phyloP scores from a whole-genome alignment of 2,113 vertebrate genomes.

The Lonchura striata region DNA sequence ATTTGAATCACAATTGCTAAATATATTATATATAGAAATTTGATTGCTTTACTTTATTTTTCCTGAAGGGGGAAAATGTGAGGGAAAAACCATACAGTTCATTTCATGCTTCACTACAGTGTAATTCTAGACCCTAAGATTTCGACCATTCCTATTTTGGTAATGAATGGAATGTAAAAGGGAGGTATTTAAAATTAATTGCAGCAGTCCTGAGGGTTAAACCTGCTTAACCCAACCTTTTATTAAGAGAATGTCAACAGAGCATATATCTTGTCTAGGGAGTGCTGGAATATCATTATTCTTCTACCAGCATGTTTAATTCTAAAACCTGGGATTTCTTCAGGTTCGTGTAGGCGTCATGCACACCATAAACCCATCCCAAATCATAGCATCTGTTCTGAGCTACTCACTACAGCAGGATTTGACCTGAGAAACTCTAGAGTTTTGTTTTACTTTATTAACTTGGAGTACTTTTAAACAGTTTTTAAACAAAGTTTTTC shows the following conservation, averaged over 20 bases:
- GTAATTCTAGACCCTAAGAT: slow-evolving; percentile 41
- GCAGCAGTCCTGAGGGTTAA: slow-evolving; percentile 75
- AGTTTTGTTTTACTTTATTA: slow-evolving; percentile 74
- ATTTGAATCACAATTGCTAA: slow-evolving; percentile 48
- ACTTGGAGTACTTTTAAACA: slow-evolving; percentile 71
- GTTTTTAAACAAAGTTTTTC: slow-evolving; percentile 71
- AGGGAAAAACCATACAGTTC: slow-evolving; percentile 29
- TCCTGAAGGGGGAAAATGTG: slow-evolving; percentile 27
- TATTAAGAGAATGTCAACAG: slow-evolving; percentile 64
- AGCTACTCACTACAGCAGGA: slow-evolving; percentile 82
- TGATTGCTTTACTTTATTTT: slow-evolving; percentile 29
- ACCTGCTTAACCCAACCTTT: slow-evolving; percentile 72
- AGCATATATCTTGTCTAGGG: slow-evolving; percentile 45
- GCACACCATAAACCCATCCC: slow-evolving; percentile 56
- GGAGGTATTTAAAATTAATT: slow-evolving; percentile 74
- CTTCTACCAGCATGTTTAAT: slow-evolving; percentile 36
- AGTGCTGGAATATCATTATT: neutral
- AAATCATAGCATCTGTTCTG: slow-evolving; percentile 69
- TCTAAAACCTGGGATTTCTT: slow-evolving; percentile 56
- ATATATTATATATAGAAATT: slow-evolving; percentile 8
- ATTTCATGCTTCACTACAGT: slow-evolving; percentile 69
- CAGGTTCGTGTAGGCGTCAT: slow-evolving; percentile 54
- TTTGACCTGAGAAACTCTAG: slow-evolving; percentile 84
- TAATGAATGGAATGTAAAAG: slow-evolving; percentile 57
- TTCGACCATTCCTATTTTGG: slow-evolving; percentile 41